These are phyloP conservation scores for Scophthalmus maximus DNA, from an alignment of 2,113 vertebrate species.

Conservation along the genomic window DNA sequence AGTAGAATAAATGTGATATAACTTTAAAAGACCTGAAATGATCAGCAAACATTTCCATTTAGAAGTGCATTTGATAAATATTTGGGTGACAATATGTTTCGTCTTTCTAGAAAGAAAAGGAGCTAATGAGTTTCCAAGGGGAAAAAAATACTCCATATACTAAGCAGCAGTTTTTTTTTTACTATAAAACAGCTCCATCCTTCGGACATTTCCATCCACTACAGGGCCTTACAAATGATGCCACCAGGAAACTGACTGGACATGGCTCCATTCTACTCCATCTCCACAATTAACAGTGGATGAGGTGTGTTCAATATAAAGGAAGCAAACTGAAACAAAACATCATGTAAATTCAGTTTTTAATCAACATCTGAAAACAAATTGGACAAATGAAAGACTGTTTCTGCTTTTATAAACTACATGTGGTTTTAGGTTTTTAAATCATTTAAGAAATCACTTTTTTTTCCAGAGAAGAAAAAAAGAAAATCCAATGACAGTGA, in stretches of 20 bases:
- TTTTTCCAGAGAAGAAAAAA: conserved; percentile 39
- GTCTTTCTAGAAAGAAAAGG: neutral
- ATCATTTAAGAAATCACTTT: conserved; percentile 74
- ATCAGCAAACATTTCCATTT: too few relatives aligned
- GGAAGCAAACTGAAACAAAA: conserved; percentile 10
- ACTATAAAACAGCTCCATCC: conserved; percentile 50
- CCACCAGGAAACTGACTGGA: neutral
- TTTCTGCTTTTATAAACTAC: conserved; percentile 66
- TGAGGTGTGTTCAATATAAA: neutral
- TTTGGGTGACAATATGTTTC: too few relatives aligned
- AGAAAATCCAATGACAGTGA: conserved; percentile 56
- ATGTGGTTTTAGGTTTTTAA: conserved; percentile 62
- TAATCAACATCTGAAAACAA: conserved; percentile 77
- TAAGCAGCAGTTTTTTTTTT: neutral
- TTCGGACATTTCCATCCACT: conserved; percentile 32
- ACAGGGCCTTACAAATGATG: conserved; percentile 25
- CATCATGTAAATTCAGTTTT: conserved; percentile 75
- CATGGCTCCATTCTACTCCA: conserved; percentile 18
- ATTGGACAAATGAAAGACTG: conserved; percentile 72
- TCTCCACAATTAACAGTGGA: conserved; percentile 32
- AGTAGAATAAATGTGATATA: too few relatives aligned
- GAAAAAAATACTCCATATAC: neutral
- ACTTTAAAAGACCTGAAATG: neutral
- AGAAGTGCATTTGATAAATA: too few relatives aligned
- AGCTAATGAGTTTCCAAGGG: too few relatives aligned